These are phyloP conservation scores for Linnaemya vulpina DNA, from an alignment of 2,888 invertebrate genomes.

Conservation along the genomic window DNA sequence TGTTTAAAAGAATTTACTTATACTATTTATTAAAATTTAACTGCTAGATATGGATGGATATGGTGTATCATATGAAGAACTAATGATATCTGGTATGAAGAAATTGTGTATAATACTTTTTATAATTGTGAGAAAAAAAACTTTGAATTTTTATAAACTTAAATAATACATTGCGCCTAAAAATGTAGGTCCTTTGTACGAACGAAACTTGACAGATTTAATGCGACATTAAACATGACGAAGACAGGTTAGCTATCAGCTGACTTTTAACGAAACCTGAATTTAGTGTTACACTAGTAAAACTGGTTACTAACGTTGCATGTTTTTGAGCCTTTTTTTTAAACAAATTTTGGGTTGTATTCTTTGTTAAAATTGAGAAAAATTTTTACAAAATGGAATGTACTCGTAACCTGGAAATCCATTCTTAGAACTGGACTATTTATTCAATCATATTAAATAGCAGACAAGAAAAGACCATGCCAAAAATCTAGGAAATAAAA, in stretches of 20 bases:
- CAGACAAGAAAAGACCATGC: conserved; percentile 92
- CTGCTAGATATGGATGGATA: not conserved
- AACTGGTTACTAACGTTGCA: not conserved
- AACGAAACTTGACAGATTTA: conserved; percentile 15
- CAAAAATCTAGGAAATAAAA: conserved; percentile 88
- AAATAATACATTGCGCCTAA: not conserved
- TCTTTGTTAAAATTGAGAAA: not conserved
- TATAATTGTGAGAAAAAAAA: too few relatives aligned
- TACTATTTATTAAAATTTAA: not conserved
- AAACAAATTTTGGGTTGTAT: conserved; percentile 1
- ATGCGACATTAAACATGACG: not conserved
- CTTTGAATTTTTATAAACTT: not conserved
- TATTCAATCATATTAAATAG: conserved; percentile 93
- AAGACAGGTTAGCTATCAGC: not conserved
- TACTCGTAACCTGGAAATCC: not conserved
- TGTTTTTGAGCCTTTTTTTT: conserved; percentile 5
- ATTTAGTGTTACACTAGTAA: not conserved
- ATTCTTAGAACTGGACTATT: conserved; percentile 82
- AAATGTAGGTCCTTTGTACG: conserved; percentile 7
- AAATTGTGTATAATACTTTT: conserved; percentile 44
- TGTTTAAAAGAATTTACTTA: not conserved
- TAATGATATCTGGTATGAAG: conserved; percentile 22
- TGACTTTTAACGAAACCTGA: not conserved
- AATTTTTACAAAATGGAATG: conserved; percentile 24
- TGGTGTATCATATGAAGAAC: not conserved